A percentile compares a stretch with the other conserved stretches of the same genome.
Conservation (phyloP, 37 sponge, comb jelly and placozoan genomes). For the Spongilla lacustris region DNA sequence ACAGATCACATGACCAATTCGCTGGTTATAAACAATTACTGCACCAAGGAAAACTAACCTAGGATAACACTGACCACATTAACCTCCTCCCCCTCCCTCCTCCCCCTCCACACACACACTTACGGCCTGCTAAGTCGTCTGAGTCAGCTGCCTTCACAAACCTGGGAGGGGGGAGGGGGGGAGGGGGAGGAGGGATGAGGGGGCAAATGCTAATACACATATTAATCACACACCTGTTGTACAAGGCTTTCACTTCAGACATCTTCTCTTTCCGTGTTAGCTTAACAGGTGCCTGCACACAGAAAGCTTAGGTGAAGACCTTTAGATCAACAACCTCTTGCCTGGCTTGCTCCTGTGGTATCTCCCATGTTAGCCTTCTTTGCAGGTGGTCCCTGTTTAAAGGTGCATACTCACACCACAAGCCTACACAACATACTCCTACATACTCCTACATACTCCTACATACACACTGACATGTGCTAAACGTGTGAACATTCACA, state of each 20-base stretch:
- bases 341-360: not conserved
- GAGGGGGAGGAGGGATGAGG: too few relatives aligned
- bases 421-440: not conserved
- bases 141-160: not conserved
- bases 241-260: not conserved
- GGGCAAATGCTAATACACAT: too few relatives aligned
- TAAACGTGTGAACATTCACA: not conserved
- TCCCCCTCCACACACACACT: not conserved
- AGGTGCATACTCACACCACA: not conserved
- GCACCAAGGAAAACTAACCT: too few relatives aligned
- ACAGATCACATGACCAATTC: not conserved
- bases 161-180: too few relatives aligned
- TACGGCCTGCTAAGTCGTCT: not conserved
- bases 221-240: not conserved
- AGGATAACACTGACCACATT: not conserved
- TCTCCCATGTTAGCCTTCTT: constrained; percentile 13
- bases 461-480: not conserved
- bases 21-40: not conserved
- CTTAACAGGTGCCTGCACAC: not conserved
- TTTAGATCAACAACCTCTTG: not conserved
- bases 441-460: not conserved
- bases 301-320: not conserved
- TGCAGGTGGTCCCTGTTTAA: constrained; percentile 21
- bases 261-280: not conserved
- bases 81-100: not conserved